Base-by-base conservation (phyloP, 2,797 vertebrate species). In the Girardinus metallicus region DNA sequence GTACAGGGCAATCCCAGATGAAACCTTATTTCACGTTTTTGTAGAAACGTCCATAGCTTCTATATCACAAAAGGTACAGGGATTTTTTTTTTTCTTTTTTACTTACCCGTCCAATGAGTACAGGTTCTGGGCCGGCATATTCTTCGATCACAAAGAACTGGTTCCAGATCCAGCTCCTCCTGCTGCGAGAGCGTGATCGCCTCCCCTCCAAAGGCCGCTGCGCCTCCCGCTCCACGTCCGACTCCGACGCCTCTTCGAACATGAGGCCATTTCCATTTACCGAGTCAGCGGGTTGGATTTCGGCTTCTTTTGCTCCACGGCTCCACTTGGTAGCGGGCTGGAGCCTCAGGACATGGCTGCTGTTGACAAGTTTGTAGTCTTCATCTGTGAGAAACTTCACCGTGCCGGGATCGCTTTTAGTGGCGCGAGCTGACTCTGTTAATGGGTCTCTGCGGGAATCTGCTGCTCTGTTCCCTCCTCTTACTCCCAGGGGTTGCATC, bases 81-180 rank as follows among this genome's bases (percentile, higher is more conserved):
- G 0, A 39, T 8, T 55, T 21, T 44, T 57, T 5, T 15, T 46
- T 16, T 55, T 23, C 10, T 55, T 34, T 73, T 71, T n/a, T 49
- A 36, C 80, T 81, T 77, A 81, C 80, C 70, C 80, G 80, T 76
- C 80, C 80, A 3, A 81, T 98, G 85, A 98, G 97, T 83, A 98
- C 97, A 0, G 97, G 97, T 91, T 98, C 97, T 2, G 97, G 97
- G 15, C 97, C 97, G 0, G 97, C 95, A 34, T 98, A 98, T 78
- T 98, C 97, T 92, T 98, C 97, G 3, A 98, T 98, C 87, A 98
- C 97, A 83, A 98, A 98, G 91, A 98, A 98, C 94, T 98, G 97
- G 92, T 98, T 98, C 97, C 97, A 98, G 89, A 98, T 97, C 97
- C 97, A 98, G 91, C 97, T 98, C 86, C 97, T 96, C 73, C 97